Percentiles rank a stretch among this genome's conserved stretches.
phyloP scores from a whole-genome alignment of 2,113 vertebrate genomes.

The Salvator merianae region DNA sequence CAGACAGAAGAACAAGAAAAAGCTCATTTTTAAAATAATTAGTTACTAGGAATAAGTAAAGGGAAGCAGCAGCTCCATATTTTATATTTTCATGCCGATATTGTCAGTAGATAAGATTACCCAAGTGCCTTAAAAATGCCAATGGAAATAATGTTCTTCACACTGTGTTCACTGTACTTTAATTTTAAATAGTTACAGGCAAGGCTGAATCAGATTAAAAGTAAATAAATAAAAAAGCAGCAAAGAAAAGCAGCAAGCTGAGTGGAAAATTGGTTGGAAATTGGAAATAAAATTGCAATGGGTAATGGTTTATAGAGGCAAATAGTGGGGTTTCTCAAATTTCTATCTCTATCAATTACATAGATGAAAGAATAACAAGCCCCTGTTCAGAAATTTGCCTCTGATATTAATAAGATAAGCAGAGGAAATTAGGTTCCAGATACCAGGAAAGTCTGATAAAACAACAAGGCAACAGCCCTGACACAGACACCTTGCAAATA shows the following conservation, averaged over 20 bases:
- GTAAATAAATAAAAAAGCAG: slow-evolving; percentile 24
- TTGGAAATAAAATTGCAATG: slow-evolving; percentile 48
- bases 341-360: slow-evolving; percentile 44
- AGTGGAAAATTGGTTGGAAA: slow-evolving; percentile 49
- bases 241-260: slow-evolving; percentile 33
- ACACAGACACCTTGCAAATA: slow-evolving; percentile 30
- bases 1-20: background rate
- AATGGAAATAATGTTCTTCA: background rate
- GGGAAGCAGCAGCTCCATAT: background rate
- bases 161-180: background rate
- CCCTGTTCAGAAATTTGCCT: slow-evolving; percentile 32
- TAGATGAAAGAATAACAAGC: slow-evolving; percentile 40
- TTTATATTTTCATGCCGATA: background rate
- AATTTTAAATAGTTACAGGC: slow-evolving; percentile 32
- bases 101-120: background rate
- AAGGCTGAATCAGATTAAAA: background rate
- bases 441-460: background rate
- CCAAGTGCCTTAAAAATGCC: background rate
- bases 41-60: background rate
- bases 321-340: slow-evolving; percentile 34
- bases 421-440: slow-evolving; percentile 31
- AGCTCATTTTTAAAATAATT: background rate
- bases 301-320: slow-evolving; percentile 48
- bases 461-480: slow-evolving; percentile 25
- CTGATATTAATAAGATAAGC: slow-evolving; percentile 14